Conservation (phyloP, 2,888 invertebrate species). For the Altica lythri region DNA sequence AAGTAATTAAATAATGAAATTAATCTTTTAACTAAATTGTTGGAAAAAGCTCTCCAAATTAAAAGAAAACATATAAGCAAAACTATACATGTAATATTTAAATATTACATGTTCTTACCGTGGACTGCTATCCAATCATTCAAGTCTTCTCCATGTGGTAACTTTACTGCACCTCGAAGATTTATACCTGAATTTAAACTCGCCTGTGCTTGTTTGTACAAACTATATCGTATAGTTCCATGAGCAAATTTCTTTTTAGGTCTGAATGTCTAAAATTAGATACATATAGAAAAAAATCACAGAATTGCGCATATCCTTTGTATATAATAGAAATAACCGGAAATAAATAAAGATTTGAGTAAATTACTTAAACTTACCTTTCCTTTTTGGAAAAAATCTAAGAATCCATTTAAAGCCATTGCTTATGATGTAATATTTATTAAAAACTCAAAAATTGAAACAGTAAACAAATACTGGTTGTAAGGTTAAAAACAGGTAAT, state of each 20-base stretch:
- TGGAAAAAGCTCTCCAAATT: too few relatives aligned
- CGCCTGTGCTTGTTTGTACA: conserved; percentile 90
- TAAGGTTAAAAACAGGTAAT: too few relatives aligned
- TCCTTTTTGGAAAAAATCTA: conserved; percentile 79
- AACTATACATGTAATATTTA: too few relatives aligned
- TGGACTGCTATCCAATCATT: conserved; percentile 95
- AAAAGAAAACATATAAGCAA: too few relatives aligned
- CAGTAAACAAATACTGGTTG: conserved; percentile 32
- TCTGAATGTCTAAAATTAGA: conserved; percentile 75
- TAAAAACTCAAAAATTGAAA: conserved; percentile 14
- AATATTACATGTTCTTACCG: too few relatives aligned
- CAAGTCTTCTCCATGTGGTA: conserved; percentile 82
- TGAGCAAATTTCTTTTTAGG: conserved; percentile 87
- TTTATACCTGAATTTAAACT: conserved; percentile 89
- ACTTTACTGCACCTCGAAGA: conserved; percentile 76
- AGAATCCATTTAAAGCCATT: conserved; percentile 72
- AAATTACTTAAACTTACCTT: conserved; percentile 61
- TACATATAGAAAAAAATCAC: conserved; percentile 1
- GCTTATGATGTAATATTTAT: conserved; percentile 14
- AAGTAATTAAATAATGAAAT: too few relatives aligned
- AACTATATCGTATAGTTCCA: conserved; percentile 83
- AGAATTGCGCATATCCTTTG: conserved; percentile 3
- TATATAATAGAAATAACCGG: too few relatives aligned
- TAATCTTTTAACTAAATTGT: too few relatives aligned
- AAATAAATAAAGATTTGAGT: conserved; percentile 7